A percentile compares a stretch with the other conserved stretches of the same genome.
phyloP scores from a whole-genome alignment of 2,113 vertebrate genomes.

The Thunnus maccoyii region DNA sequence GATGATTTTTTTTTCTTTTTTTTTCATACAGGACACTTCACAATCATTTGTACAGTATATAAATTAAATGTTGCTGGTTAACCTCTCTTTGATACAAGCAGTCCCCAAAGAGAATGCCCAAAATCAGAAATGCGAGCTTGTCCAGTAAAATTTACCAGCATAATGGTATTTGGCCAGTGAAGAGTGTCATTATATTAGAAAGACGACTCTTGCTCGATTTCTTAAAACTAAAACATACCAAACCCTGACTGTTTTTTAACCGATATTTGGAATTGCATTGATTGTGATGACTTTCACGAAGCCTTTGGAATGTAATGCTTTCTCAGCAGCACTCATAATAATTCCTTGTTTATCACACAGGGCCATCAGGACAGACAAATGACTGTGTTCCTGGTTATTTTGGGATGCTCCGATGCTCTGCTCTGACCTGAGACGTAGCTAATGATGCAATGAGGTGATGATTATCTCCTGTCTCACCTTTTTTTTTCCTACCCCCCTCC shows the following conservation, averaged over 20 bases:
- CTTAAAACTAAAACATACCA: conserved; percentile 48
- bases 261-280: conserved; percentile 50
- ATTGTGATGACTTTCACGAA: conserved; percentile 64
- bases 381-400: conserved; percentile 68
- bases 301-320: conserved; percentile 78
- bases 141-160: conserved; percentile 44
- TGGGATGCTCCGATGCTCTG: conserved; percentile 61
- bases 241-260: conserved; percentile 63
- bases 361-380: conserved; percentile 55
- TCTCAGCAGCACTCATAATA: conserved; percentile 47
- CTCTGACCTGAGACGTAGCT: conserved; percentile 77
- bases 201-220: conserved; percentile 47
- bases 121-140: conserved; percentile 57
- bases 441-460: conserved; percentile 76
- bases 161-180: conserved; percentile 54
- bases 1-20: conserved; percentile 43
- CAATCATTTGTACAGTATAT: conserved; percentile 72
- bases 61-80: conserved; percentile 76
- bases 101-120: conserved; percentile 62
- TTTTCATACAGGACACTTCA: conserved; percentile 75
- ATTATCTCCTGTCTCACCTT: conserved; percentile 73
- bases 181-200: conserved; percentile 12
- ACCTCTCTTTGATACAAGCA: conserved; percentile 75
- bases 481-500: conserved; percentile 33
- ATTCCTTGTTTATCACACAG: conserved; percentile 40